Conservation (phyloP, 2,797 vertebrate species). For the Oreochromis grahami region DNA sequence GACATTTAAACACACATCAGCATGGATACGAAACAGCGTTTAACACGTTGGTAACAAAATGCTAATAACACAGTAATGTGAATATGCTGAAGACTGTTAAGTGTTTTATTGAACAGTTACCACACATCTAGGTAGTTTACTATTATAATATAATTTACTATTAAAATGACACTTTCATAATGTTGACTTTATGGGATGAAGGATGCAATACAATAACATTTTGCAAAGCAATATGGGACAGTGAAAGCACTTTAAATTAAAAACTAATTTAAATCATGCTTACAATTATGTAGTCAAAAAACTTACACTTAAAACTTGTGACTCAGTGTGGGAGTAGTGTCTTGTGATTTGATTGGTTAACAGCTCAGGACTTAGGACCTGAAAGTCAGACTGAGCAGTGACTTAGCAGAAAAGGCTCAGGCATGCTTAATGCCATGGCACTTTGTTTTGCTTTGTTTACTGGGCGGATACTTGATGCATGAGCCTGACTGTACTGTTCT, state of each 20-base stretch:
- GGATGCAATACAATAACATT: background rate
- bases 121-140: rapidly evolving
- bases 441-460: background rate
- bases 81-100: rapidly evolving
- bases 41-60: no score
- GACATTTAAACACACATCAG: background rate
- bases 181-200: background rate
- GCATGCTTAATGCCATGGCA: background rate
- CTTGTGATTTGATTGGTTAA: background rate
- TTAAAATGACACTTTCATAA: rapidly evolving
- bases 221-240: background rate
- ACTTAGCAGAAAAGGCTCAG: constrained; percentile 56
- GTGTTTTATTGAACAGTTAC: background rate
- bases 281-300: background rate
- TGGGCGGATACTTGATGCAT: background rate
- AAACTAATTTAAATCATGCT: constrained; percentile 7
- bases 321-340: no score
- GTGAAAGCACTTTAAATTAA: background rate
- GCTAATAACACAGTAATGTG: background rate
- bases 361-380: background rate
- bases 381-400: constrained; percentile 28
- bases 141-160: rapidly evolving
- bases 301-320: no score
- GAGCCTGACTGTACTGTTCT: rapidly evolving
- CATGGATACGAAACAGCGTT: background rate